Conservation (phyloP, 1,140 invertebrate species). For the Temnothorax longispinosus region DNA sequence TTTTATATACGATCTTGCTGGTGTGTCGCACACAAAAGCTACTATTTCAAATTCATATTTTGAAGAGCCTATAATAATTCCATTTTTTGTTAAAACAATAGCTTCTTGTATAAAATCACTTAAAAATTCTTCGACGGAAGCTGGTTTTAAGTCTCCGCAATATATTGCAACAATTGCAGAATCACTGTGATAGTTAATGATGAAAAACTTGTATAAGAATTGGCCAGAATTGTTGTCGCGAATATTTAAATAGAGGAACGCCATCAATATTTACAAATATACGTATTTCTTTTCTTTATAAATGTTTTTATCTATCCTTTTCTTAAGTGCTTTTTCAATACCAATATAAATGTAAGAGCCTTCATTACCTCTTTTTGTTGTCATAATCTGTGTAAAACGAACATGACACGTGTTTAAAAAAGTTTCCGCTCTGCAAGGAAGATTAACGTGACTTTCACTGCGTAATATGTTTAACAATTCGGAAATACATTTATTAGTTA, state of each 20-base stretch:
- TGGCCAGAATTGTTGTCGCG: background rate
- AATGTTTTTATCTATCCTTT: background rate
- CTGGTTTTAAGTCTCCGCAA: background rate
- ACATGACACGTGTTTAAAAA: background rate
- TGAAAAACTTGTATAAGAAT: background rate
- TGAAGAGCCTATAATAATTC: background rate
- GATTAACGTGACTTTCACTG: background rate
- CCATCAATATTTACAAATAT: background rate
- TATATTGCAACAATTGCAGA: background rate
- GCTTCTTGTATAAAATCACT: background rate
- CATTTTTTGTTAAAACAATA: background rate
- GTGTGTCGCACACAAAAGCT: background rate
- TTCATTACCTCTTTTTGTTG: background rate
- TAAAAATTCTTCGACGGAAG: background rate
- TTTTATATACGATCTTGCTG: slow-evolving; percentile 1
- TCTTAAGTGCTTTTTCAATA: background rate
- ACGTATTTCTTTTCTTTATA: background rate
- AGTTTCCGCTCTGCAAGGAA: background rate
- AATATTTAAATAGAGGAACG: background rate
- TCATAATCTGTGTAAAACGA: background rate
- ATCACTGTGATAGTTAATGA: background rate
- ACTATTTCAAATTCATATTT: background rate
- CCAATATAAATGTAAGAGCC: slow-evolving; percentile 2
- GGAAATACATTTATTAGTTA: background rate
- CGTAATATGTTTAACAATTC: background rate